Percentiles rank a stretch among this genome's conserved stretches.
phyloP scores from a whole-genome alignment of 1,140 invertebrate species.

The Amphibalanus amphitrite region DNA sequence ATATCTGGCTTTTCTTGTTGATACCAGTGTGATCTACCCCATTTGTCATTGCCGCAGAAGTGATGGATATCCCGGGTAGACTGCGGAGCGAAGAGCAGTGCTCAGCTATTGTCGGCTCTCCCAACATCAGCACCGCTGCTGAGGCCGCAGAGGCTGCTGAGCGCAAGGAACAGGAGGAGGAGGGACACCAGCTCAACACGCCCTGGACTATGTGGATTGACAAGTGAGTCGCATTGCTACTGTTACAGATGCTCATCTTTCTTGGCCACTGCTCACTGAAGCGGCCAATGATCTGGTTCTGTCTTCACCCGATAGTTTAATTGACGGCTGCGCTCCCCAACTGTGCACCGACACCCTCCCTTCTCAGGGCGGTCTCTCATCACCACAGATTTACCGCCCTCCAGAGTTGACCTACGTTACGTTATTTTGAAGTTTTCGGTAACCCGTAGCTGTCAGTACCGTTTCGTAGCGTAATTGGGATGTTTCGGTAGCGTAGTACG shows the following conservation, averaged over 20 bases:
- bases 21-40: too few relatives aligned
- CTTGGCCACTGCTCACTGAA: background rate
- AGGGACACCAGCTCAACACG: constrained; percentile 37
- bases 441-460: too few relatives aligned
- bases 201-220: constrained; percentile 47
- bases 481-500: too few relatives aligned
- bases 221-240: constrained; percentile 30
- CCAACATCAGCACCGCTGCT: constrained; percentile 9
- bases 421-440: too few relatives aligned
- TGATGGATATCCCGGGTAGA: constrained; percentile 10
- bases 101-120: constrained; percentile 9
- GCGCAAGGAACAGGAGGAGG: constrained; percentile 23
- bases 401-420: too few relatives aligned
- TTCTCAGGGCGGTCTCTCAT: background rate
- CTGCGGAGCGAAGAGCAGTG: constrained; percentile 6
- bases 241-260: background rate
- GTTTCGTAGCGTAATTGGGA: too few relatives aligned
- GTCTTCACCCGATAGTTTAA: background rate
- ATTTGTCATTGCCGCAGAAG: background rate
- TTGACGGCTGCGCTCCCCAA: too few relatives aligned
- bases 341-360: too few relatives aligned
- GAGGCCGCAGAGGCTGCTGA: constrained; percentile 20
- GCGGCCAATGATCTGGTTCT: background rate
- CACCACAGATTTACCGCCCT: constrained; percentile 1
- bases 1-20: too few relatives aligned